A percentile compares a stretch with the other conserved stretches of the same genome.
Conservation (phyloP, 1,140 invertebrate genomes). For the Orchestia grillus region DNA sequence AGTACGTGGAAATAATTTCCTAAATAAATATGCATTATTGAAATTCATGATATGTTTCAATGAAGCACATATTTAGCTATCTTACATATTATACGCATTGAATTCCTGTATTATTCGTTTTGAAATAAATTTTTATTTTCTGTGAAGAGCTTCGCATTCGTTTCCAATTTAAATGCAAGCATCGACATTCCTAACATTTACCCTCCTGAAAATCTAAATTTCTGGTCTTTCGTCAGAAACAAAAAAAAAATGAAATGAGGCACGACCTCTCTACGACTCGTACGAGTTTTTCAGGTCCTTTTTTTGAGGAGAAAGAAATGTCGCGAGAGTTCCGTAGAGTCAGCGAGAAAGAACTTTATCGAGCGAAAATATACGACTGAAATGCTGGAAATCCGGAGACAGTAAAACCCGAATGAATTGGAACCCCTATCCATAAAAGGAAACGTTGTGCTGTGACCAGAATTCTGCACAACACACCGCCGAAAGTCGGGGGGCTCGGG, state of each 20-base stretch:
- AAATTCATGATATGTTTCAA: too few relatives aligned
- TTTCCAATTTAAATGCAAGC: neutral
- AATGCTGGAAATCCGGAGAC: constrained; percentile 55
- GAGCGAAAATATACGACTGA: constrained; percentile 55
- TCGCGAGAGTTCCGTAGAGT: constrained; percentile 29
- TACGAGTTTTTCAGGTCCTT: neutral
- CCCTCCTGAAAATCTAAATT: neutral
- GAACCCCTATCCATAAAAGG: constrained; percentile 43
- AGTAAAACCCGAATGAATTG: constrained; percentile 50
- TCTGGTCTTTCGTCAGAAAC: neutral
- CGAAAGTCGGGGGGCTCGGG: neutral
- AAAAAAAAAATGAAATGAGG: too few relatives aligned
- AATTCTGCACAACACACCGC: neutral
- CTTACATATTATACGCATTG: too few relatives aligned
- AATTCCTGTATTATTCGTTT: too few relatives aligned
- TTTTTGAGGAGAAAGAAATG: neutral
- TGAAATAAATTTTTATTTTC: too few relatives aligned
- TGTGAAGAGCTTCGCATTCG: too few relatives aligned
- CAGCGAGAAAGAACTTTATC: constrained; percentile 53
- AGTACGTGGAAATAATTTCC: too few relatives aligned
- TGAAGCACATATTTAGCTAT: too few relatives aligned
- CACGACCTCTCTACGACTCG: neutral
- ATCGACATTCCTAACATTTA: neutral
- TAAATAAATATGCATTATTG: too few relatives aligned
- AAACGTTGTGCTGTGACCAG: constrained; percentile 36